Conservation (phyloP, 2,888 invertebrate genomes). For the Pemphredon lugubris region DNA sequence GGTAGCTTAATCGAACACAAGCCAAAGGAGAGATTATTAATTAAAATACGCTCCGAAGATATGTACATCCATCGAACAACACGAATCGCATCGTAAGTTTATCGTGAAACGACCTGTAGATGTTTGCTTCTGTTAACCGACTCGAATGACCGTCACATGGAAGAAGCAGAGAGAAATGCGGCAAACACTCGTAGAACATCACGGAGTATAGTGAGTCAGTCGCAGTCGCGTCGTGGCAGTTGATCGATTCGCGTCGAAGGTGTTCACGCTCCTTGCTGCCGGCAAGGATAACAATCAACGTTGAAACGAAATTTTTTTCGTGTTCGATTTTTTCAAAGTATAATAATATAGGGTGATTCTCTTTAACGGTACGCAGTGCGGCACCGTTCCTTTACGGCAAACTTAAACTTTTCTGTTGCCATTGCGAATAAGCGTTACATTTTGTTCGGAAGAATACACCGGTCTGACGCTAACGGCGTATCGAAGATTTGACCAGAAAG, state of each 20-base stretch:
- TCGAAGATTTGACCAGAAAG: background rate
- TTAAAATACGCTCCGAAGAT: too few relatives aligned
- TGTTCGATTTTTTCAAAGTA: background rate
- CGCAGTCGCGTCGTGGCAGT: conserved; percentile 49
- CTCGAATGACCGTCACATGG: conserved; percentile 12
- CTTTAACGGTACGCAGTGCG: background rate
- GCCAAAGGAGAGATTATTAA: too few relatives aligned
- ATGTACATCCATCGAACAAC: too few relatives aligned
- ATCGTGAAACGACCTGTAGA: conserved; percentile 10
- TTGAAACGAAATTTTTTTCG: background rate
- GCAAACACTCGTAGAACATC: conserved; percentile 32
- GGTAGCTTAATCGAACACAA: too few relatives aligned
- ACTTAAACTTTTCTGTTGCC: background rate
- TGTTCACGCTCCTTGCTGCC: conserved; percentile 1
- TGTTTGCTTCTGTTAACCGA: conserved; percentile 11
- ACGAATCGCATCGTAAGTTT: too few relatives aligned
- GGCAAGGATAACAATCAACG: background rate
- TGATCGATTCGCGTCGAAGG: conserved; percentile 26
- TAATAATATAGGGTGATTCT: background rate
- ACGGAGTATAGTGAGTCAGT: conserved; percentile 38
- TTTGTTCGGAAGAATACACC: background rate
- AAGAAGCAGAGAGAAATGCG: conserved; percentile 30
- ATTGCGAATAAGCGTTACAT: background rate
- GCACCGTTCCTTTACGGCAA: background rate
- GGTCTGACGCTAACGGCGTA: background rate